Base-by-base conservation (phyloP, 37 sponge, comb jelly and placozoan species). In the Beroe ovata region DNA sequence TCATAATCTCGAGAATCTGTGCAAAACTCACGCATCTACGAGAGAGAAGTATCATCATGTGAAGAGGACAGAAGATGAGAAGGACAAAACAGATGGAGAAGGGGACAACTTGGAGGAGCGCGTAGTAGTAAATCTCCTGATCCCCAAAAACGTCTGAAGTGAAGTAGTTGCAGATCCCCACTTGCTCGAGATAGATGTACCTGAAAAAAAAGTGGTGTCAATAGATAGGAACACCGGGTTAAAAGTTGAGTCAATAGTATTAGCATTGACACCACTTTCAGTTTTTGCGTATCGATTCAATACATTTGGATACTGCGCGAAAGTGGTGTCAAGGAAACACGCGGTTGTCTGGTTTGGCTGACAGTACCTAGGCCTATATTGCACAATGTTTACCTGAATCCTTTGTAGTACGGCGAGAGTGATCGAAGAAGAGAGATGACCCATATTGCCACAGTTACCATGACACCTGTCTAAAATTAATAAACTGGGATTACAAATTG, bases 1-100 rank as follows among this genome's bases (percentile, higher is more conserved):
- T n/a, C n/a, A n/a, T n/a, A n/a, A n/a, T n/a, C n/a, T n/a, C n/a
- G n/a, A n/a, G n/a, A n/a, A n/a, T n/a, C n/a, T n/a, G n/a, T n/a
- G n/a, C n/a, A n/a, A n/a, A n/a, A 20, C 63, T 25, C 19, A 62
- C 63, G 28, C 29, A 25, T 62, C 63, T 62, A 23, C 63, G 63
- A 23, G 84, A 20, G 8, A 77, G 54, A 20, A 77, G 42, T 16
- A 36, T 28, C 11, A 35, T 77, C 84, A 77, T 77, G 84, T 77
- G 84, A n/a, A 77, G 26, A 26, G 84, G 84, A 25, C 84, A 77
- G 84, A 42, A 77, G 54, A 77, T 77, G 22, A 77, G 84, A 54
- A 42, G 38, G 54, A 77, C 25, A 54, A 77, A 42, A 19, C 84
- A 77, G 84, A 77, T 23, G n/a, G 54, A 39, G 84, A 36, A 77